Conservation (phyloP, 2,113 vertebrate species). For the Carassius gibelio region DNA sequence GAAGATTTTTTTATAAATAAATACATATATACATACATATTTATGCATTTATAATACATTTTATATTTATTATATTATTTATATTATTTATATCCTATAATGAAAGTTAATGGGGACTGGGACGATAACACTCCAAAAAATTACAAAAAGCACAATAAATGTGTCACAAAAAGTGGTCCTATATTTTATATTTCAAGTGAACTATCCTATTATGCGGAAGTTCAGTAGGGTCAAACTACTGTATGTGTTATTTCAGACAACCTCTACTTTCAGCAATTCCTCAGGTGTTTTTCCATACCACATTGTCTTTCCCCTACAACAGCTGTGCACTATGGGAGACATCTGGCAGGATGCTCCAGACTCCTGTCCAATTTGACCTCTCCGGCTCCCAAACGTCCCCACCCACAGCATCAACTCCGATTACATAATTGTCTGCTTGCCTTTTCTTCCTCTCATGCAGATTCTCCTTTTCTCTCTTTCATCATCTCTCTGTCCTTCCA, state of each 20-base stretch:
- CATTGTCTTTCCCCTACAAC: conserved; percentile 32
- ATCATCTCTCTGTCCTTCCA: conserved; percentile 16
- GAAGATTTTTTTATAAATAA: neutral
- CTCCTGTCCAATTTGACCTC: conserved; percentile 3
- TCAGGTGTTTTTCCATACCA: conserved; percentile 34
- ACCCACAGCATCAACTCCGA: conserved; percentile 7
- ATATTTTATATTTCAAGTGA: neutral
- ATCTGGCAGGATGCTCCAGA: conserved; percentile 19
- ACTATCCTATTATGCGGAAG: neutral
- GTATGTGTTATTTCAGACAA: neutral
- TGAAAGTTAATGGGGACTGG: neutral
- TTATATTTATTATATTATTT: neutral
- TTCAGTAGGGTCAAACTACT: neutral
- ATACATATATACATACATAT: too few relatives aligned
- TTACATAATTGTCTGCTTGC: conserved; percentile 18
- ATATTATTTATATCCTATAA: neutral
- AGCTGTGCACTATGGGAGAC: conserved; percentile 43
- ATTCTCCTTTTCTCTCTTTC: conserved; percentile 9
- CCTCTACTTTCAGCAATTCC: conserved; percentile 18
- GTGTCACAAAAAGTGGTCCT: too few relatives aligned
- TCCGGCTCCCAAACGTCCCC: neutral
- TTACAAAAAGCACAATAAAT: too few relatives aligned
- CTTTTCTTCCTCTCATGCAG: conserved; percentile 2
- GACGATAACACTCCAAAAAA: too few relatives aligned
- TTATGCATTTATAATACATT: neutral